phyloP scores from a whole-genome alignment of 1,140 invertebrate genomes.

The Magallana angulata region DNA sequence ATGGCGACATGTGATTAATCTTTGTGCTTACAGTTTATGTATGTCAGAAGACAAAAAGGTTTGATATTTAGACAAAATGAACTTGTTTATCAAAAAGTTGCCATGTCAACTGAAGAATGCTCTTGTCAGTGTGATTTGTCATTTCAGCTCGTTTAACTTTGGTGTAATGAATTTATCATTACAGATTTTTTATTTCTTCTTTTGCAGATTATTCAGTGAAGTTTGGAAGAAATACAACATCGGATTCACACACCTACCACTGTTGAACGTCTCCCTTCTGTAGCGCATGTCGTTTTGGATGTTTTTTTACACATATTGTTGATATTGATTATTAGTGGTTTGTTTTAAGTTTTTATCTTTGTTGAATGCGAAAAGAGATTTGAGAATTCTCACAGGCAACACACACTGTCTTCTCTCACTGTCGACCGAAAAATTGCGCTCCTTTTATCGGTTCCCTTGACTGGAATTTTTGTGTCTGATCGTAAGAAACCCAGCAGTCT shows the following conservation, averaged over 20 bases:
- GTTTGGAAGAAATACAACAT: conserved; percentile 15
- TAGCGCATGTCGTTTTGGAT: conserved; percentile 8
- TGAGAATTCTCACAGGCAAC: not conserved
- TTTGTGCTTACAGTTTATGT: not conserved
- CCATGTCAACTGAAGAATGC: not conserved
- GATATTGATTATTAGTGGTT: conserved; percentile 28
- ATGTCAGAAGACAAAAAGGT: not conserved
- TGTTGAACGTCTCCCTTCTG: not conserved
- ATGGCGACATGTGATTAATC: too few relatives aligned
- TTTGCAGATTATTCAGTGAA: conserved; percentile 29
- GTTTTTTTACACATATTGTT: conserved; percentile 18
- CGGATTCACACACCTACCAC: not conserved
- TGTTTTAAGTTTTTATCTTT: conserved; percentile 12
- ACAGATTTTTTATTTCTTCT: not conserved
- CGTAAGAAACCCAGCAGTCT: conserved; percentile 14
- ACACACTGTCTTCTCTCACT: conserved; percentile 3
- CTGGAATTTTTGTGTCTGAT: conserved; percentile 10
- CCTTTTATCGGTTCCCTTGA: not conserved
- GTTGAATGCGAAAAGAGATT: conserved; percentile 9
- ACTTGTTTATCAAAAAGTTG: conserved; percentile 5
- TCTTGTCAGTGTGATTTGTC: not conserved
- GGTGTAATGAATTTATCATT: conserved; percentile 10
- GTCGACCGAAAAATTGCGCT: not conserved
- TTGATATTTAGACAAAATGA: not conserved
- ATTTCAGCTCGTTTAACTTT: conserved; percentile 10